Conservation (phyloP, 2,888 invertebrate species). For the Gerris lacustris region DNA sequence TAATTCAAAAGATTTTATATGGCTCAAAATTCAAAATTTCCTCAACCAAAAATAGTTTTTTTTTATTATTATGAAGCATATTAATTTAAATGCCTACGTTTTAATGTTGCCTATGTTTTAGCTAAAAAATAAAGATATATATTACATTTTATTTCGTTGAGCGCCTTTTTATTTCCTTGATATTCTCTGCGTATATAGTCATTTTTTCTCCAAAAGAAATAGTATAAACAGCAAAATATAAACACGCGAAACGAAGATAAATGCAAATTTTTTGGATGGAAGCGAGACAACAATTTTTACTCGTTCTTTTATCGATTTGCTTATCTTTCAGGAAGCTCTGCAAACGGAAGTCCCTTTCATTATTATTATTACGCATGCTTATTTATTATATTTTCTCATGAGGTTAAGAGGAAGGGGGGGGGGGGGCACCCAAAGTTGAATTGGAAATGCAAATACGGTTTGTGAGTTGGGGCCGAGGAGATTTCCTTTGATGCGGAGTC, state of each 20-base stretch:
- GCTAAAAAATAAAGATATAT: no score
- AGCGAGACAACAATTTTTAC: background rate
- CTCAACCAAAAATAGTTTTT: no score
- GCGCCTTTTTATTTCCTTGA: no score
- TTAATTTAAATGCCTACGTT: no score
- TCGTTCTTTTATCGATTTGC: background rate
- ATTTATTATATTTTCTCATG: constrained; percentile 5
- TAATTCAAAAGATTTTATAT: no score
- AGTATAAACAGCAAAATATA: no score
- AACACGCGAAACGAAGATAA: background rate
- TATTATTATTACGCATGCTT: background rate
- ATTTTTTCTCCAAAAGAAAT: no score
- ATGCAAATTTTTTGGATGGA: background rate
- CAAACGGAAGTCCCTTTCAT: background rate
- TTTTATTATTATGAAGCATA: no score
- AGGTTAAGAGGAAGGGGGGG: background rate
- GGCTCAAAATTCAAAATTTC: no score
- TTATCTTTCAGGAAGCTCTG: background rate
- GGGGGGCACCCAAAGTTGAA: background rate
- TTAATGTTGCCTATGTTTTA: no score
- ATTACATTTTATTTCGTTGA: no score
- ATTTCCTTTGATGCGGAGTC: background rate
- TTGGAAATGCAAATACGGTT: background rate
- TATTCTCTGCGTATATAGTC: no score
- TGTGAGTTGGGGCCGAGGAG: background rate